Percentiles rank a stretch among this genome's conserved stretches.
These are phyloP conservation scores for Anableps anableps DNA, from an alignment of 2,797 vertebrate species.

Conservation along the genomic window DNA sequence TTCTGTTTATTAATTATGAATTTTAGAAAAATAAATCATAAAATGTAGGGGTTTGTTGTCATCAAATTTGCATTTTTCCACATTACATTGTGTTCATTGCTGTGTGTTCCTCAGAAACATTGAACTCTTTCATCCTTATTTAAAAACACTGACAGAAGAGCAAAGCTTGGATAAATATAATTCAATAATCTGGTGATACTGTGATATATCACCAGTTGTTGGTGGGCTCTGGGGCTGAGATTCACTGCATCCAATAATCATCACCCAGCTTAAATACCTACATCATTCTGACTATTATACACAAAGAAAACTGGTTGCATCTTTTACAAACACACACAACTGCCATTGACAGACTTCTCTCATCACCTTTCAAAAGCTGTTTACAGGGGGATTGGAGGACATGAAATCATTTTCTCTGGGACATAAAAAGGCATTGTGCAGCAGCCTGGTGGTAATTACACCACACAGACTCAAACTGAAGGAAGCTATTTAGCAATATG, in stretches of 20 bases:
- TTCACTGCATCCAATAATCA: slow-evolving; percentile 29
- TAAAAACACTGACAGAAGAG: background rate
- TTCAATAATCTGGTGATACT: background rate
- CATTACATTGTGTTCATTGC: too few species aligned
- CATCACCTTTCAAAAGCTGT: slow-evolving; percentile 62
- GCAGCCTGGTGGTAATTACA: slow-evolving; percentile 72
- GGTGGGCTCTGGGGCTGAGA: slow-evolving; percentile 33
- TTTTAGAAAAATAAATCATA: too few species aligned
- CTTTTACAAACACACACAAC: slow-evolving; percentile 59
- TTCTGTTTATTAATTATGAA: too few species aligned
- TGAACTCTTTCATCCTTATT: background rate
- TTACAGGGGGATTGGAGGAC: slow-evolving; percentile 76
- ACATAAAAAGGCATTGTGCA: slow-evolving; percentile 90
- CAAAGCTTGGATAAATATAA: background rate
- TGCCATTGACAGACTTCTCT: slow-evolving; percentile 62
- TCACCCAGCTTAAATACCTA: slow-evolving; percentile 32
- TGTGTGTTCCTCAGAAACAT: too few species aligned
- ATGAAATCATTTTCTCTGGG: slow-evolving; percentile 94
- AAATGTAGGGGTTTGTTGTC: too few species aligned
- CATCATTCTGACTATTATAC: slow-evolving; percentile 45
- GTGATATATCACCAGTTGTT: slow-evolving; percentile 11
- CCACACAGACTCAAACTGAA: slow-evolving; percentile 80
- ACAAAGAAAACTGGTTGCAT: slow-evolving; percentile 60
- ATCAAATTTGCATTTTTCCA: background rate
- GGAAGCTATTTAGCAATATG: slow-evolving; percentile 89